phyloP scores from a whole-genome alignment of 2,888 invertebrate genomes.

The Pristionchus japonicus region DNA sequence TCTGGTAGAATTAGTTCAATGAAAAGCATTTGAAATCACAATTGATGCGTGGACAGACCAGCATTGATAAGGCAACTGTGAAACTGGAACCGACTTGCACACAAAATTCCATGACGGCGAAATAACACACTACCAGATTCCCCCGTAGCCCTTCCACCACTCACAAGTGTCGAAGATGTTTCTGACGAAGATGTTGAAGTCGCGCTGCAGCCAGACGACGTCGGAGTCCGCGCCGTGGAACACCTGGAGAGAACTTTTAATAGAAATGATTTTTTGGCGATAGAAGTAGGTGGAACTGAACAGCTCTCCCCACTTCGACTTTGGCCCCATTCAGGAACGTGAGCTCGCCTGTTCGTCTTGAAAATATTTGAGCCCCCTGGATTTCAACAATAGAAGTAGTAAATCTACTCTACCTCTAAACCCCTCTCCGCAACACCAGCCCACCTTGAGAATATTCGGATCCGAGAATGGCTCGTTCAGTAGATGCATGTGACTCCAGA shows the following conservation, averaged over 20 bases:
- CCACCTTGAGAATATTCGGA: slow-evolving; percentile 87
- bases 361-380: too few relatives aligned
- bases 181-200: slow-evolving; percentile 93
- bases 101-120: too few relatives aligned
- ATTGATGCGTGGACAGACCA: too few relatives aligned
- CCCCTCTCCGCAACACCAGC: background rate
- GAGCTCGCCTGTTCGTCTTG: too few relatives aligned
- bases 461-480: slow-evolving; percentile 92
- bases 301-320: too few relatives aligned
- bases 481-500: slow-evolving; percentile 86
- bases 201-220: slow-evolving; percentile 93
- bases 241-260: slow-evolving; percentile 79
- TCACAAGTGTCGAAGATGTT: slow-evolving; percentile 92
- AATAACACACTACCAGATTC: background rate
- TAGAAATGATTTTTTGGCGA: background rate
- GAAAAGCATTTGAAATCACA: too few relatives aligned
- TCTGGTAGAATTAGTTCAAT: too few relatives aligned
- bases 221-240: slow-evolving; percentile 93
- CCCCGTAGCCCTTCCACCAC: background rate
- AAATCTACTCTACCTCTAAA: background rate
- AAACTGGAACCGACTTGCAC: too few relatives aligned
- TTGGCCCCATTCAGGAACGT: too few relatives aligned
- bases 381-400: background rate
- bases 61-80: too few relatives aligned
- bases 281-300: too few relatives aligned